Evolutionary conservation across 1,140 invertebrate species (phyloP).

Genomic region (Magallana gigas): DNA sequence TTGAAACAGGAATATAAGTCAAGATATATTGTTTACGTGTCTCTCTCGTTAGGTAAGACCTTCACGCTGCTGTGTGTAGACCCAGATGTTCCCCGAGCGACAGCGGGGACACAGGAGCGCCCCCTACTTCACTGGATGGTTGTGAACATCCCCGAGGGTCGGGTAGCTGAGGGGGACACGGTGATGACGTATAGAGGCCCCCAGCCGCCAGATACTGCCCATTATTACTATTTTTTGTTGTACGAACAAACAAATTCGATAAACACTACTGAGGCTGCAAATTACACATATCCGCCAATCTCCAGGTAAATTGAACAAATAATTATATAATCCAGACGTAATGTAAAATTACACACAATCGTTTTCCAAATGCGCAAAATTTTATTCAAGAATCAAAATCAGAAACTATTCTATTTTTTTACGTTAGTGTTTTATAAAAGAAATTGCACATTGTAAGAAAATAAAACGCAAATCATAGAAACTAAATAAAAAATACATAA

Average conservation of each 20-base stretch:
- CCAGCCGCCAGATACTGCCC: constrained; percentile 57
- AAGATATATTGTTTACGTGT: not conserved
- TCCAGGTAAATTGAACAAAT: too few relatives aligned
- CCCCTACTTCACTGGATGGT: constrained; percentile 65
- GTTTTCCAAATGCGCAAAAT: too few relatives aligned
- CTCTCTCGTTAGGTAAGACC: not conserved
- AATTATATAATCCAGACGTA: too few relatives aligned
- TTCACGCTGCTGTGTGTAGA: constrained; percentile 60
- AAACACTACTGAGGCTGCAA: constrained; percentile 36
- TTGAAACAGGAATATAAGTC: not conserved
- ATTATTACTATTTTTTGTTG: constrained; percentile 64
- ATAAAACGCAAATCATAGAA: too few relatives aligned
- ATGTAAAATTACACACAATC: too few relatives aligned
- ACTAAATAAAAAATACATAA: too few relatives aligned
- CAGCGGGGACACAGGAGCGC: constrained; percentile 53
- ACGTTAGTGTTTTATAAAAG: too few relatives aligned
- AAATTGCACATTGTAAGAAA: too few relatives aligned
- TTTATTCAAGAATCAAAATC: too few relatives aligned
- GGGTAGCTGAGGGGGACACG: constrained; percentile 53
- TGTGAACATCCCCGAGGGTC: constrained; percentile 60
- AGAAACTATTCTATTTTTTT: too few relatives aligned
- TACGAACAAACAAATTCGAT: constrained; percentile 56
- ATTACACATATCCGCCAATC: constrained; percentile 42
- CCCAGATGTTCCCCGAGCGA: constrained; percentile 54
- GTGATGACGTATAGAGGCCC: constrained; percentile 61